Conservation (phyloP, 2,113 vertebrate species). For the Holacanthus passer region DNA sequence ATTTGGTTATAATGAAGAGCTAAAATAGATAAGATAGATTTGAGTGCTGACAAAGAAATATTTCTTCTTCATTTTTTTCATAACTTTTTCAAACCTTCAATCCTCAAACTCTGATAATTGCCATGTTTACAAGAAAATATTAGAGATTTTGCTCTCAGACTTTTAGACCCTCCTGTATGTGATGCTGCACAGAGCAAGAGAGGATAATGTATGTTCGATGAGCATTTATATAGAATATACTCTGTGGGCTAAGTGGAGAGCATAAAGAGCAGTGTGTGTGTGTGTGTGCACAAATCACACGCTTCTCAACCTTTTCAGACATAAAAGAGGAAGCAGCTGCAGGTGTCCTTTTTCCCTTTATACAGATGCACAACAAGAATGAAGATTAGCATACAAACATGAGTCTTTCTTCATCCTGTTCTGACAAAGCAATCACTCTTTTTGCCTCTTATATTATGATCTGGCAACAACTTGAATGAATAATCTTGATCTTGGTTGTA, state of each 20-base stretch:
- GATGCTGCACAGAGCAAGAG: conserved; percentile 26
- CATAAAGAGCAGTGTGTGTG: conserved; percentile 66
- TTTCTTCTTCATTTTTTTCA: too few species aligned
- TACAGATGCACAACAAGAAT: conserved; percentile 24
- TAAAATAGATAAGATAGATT: too few species aligned
- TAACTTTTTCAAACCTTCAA: too few species aligned
- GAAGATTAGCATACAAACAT: background rate
- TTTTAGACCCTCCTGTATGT: too few species aligned
- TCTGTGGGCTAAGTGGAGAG: conserved; percentile 33
- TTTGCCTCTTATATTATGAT: background rate
- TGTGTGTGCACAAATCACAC: conserved; percentile 33
- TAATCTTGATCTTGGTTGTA: background rate
- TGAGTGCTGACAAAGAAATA: too few species aligned
- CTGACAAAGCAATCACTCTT: background rate
- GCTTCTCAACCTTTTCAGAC: conserved; percentile 27
- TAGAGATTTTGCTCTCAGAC: too few species aligned
- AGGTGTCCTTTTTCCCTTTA: conserved; percentile 43
- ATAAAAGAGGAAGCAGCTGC: conserved; percentile 49
- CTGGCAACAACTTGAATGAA: conserved; percentile 12
- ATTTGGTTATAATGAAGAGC: conserved; percentile 5
- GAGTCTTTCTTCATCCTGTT: background rate
- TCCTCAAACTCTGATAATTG: too few species aligned
- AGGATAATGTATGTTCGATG: conserved; percentile 46
- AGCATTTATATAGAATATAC: conserved; percentile 45
- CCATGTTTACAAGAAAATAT: too few species aligned